Conservation (phyloP, 2,888 invertebrate species). For the Sesamia inferens region DNA sequence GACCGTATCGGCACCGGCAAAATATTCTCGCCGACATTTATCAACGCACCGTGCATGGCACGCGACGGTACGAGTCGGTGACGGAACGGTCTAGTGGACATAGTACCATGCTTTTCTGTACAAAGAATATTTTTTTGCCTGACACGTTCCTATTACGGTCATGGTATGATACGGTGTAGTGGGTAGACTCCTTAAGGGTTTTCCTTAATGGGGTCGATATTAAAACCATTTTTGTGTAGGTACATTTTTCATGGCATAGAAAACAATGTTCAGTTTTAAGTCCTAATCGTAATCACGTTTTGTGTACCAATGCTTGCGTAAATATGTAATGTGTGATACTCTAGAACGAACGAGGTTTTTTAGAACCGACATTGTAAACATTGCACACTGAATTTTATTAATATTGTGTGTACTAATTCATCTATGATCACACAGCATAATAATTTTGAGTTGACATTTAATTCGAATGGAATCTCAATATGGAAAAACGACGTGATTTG, state of each 20-base stretch:
- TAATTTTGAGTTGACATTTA: slow-evolving; percentile 52
- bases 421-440: slow-evolving; percentile 31
- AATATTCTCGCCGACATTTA: no score
- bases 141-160: no score
- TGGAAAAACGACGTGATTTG: slow-evolving; percentile 28
- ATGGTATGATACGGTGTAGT: no score
- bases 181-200: slow-evolving; percentile 13
- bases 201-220: neutral
- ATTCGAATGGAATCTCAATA: slow-evolving; percentile 42
- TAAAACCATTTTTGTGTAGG: slow-evolving; percentile 12
- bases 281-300: slow-evolving; percentile 26
- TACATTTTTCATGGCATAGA: slow-evolving; percentile 60
- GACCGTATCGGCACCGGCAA: no score
- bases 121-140: no score
- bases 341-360: slow-evolving; percentile 13
- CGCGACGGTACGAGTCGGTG: no score
- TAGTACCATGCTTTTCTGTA: no score
- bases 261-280: slow-evolving; percentile 38
- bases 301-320: slow-evolving; percentile 2
- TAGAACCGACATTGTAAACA: slow-evolving; percentile 13
- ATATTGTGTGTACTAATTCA: slow-evolving; percentile 12
- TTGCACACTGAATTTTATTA: slow-evolving; percentile 21
- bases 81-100: no score
- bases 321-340: slow-evolving; percentile 18
- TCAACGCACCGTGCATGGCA: no score